Evolutionary conservation across 2,797 vertebrate genomes (phyloP), one percentile per base, ranked within the genome.

Genomic region (Rallus crepitans): DNA sequence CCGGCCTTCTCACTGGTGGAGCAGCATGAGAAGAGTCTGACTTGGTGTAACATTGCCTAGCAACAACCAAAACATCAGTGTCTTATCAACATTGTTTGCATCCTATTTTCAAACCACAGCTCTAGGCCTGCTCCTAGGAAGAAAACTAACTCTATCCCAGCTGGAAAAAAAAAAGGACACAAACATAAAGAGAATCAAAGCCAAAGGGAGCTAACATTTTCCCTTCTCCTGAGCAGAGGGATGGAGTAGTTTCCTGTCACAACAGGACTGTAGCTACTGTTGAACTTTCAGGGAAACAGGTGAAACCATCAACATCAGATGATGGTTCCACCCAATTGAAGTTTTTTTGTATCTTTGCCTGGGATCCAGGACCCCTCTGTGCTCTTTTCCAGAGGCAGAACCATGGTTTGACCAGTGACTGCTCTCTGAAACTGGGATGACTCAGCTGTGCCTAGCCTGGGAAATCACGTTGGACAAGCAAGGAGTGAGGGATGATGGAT

Each of bases 211-310:
- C 66, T 3, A 14, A 72, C 59, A 50, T 7, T 90, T 94, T 64
- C 57, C 21, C 48, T 70, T 79, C 82, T 92, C 18, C 82, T 61
- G 50, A 88, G 60, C 70, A 93, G 59, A 89, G 57, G 18, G 45
- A 17, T 96, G 77, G 52, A 82, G 71, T 57, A 82, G 25, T 88
- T 84, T 94, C 70, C 55, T 95, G 92, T 75, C 89, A 80, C 68
- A 90, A 90, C 52, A 50, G 47, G 63, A 79, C 53, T 68, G 59
- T 56, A 87, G 56, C 88, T 84, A 68, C 45, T 77, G 68, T 89
- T 94, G 87, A 93, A 89, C 61, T 95, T 95, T 61, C 50, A 75
- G 23, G 21, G 15, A 9, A 93, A 37, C 13, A 19, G 23, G 13
- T 71, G 68, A 87, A 87, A 93, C 8, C 37, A 77, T 71, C 65